These are phyloP conservation scores for Pseudotriccus pelzelni DNA, from an alignment of 2,797 vertebrate species.

Conservation along the genomic window DNA sequence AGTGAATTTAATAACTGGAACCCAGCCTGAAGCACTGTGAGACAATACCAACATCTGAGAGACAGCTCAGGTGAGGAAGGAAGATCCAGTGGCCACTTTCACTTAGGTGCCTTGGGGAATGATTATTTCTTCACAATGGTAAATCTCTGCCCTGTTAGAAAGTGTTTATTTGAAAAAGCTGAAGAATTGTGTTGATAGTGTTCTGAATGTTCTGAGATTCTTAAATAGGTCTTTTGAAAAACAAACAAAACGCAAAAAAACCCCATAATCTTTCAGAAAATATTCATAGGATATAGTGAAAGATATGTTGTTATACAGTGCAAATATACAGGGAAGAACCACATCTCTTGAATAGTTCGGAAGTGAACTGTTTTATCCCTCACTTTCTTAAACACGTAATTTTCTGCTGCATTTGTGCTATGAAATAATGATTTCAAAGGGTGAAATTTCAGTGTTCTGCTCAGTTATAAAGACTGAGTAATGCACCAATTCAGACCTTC, in stretches of 20 bases:
- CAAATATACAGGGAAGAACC: neutral
- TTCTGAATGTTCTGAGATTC: neutral
- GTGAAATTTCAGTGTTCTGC: neutral
- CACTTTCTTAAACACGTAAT: neutral
- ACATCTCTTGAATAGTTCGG: neutral
- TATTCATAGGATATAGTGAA: neutral
- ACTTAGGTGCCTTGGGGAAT: too few species aligned
- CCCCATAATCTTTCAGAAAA: neutral
- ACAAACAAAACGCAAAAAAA: neutral
- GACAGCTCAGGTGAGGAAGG: neutral
- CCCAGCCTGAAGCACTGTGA: neutral
- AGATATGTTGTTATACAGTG: accelerated
- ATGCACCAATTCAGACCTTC: neutral
- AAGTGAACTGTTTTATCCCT: neutral
- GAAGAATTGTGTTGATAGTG: neutral
- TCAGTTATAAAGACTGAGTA: neutral
- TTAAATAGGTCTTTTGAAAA: neutral
- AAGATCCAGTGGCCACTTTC: neutral
- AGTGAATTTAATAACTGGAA: neutral
- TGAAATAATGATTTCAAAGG: neutral
- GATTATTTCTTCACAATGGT: neutral
- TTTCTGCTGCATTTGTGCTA: neutral
- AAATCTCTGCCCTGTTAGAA: neutral
- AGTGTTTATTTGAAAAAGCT: neutral
- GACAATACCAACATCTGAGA: neutral